Evolutionary conservation across 2,113 vertebrate genomes (phyloP), one percentile per base, ranked within the genome.

Genomic region (Oophaga pumilio): DNA sequence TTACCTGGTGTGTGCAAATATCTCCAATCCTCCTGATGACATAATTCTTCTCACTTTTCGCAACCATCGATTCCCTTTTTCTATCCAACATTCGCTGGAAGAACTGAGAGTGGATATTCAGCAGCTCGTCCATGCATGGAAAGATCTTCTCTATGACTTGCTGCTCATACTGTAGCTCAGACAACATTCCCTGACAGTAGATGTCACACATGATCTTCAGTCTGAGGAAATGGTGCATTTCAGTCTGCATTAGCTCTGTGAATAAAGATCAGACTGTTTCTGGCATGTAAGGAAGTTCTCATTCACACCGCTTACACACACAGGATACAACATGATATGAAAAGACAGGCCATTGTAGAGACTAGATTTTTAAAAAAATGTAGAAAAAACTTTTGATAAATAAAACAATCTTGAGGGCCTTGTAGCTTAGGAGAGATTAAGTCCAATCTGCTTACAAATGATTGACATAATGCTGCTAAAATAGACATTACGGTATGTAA

Each of bases 131-230:
- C 88, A 99, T 89, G 74, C 94, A 95, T 0, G 98, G 98, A 77
- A 99, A 98, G 77, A 99, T 93, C 90, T 94, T 97, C 71, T 99
- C 98, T 88, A 98, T 91, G 0, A 92, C 95, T 85, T 95, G 95
- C 57, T 90, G 91, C 49, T 98, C 97, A 0, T 97, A 96, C 82
- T 97, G 96, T 87, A 97, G 90, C 1, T 99, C 97, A 11, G 96
- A 95, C 85, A 95, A 66, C 93, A 99, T 95, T 6, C 97, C 98
- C 68, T 97, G 95, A 24, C 96, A 96, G 93, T 97, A 99, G 0
- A 99, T 97, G 0, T 99, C 97, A 0, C 94, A 96, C 97, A 99
- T 98, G 91, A 99, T 98, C 91, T 97, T 97, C 91, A 99, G 91
- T 0, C 97, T 99, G 53, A 97, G 96, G 77, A 99, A 89, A 22